Base-by-base conservation (phyloP, 92 coral and sea anemone genomes). In the Porites evermanni region DNA sequence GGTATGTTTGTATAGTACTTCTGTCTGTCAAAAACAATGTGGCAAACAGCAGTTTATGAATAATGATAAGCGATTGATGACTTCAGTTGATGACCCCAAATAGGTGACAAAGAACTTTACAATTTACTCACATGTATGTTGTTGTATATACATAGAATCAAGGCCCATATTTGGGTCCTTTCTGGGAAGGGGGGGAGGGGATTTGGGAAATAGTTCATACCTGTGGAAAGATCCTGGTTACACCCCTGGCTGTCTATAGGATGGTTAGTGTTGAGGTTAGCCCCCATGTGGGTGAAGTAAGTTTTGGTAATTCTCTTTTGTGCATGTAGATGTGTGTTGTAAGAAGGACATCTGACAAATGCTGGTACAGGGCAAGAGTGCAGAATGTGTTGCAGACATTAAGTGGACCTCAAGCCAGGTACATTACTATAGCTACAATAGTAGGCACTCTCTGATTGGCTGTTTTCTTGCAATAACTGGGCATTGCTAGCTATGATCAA, bases 361-460 rank as follows among this genome's bases (percentile, higher is more conserved):
- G 92, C 72, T 96, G 99, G 99, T 96, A 94, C 75, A 89, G 99
- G 14, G 99, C 99, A 29, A 94, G 98, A 77, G 90, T 96, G 6
- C 92, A 91, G 77, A 96, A 86, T 67, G 68, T 96, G 47, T 76
- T 96, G 67, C 96, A 94, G 75, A 94, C 99, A 12, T 75, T 89
- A 38, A 91, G 89, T 87, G 99, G 99, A 17, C 98, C 98, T 23
- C 99, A 96, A 72, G 98, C 98, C 58, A 96, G 99, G 99, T 95
- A 85, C 20, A 14, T 14, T 56, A 38, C 0, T 56, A 56, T 14
- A 10, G 61, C 16, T 11, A 56, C 61, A 56, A 38, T 38, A 38
- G 47, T 38, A 38, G 0, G 47, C 6, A 38, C 6, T 3, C 47
- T 38, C 47, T 38, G 47, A 38, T 38, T 38, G 6, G 5, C 47